phyloP scores from a whole-genome alignment of 2,888 invertebrate species.

The Megalurothrips usitatus region DNA sequence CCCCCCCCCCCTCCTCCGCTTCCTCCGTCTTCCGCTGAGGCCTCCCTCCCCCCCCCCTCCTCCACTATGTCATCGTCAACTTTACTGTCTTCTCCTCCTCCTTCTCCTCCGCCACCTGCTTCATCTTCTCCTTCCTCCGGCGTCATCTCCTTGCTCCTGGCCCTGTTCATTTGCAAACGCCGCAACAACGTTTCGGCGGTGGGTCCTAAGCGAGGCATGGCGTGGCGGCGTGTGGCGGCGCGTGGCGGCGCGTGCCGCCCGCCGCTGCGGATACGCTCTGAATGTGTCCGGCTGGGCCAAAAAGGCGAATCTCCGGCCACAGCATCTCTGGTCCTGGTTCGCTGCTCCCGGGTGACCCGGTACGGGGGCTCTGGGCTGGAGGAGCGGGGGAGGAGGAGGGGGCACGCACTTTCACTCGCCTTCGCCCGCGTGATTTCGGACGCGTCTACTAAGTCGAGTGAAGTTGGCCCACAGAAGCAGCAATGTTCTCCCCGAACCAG shows the following conservation, averaged over 20 bases:
- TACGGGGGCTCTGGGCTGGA: background rate
- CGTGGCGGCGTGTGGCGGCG: too few relatives aligned
- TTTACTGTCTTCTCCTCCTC: background rate
- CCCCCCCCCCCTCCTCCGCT: background rate
- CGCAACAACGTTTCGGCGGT: too few relatives aligned
- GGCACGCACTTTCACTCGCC: too few relatives aligned
- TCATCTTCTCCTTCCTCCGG: background rate
- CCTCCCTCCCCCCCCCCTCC: background rate
- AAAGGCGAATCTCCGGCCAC: slow-evolving; percentile 3
- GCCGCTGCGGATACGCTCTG: background rate
- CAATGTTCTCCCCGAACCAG: too few relatives aligned
- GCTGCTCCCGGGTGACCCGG: background rate
- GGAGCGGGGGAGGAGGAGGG: too few relatives aligned
- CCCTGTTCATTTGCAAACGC: too few relatives aligned
- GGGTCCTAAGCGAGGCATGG: too few relatives aligned
- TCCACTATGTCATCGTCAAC: background rate
- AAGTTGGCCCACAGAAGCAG: too few relatives aligned
- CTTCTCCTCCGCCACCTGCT: background rate
- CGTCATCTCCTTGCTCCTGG: background rate
- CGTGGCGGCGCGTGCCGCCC: too few relatives aligned
- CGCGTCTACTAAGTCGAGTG: too few relatives aligned
- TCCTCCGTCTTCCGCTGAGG: background rate
- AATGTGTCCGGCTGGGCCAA: background rate
- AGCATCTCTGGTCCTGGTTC: background rate
- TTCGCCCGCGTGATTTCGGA: too few relatives aligned